phyloP scores from a whole-genome alignment of 2,888 invertebrate genomes.

The Aplocera efformata region DNA sequence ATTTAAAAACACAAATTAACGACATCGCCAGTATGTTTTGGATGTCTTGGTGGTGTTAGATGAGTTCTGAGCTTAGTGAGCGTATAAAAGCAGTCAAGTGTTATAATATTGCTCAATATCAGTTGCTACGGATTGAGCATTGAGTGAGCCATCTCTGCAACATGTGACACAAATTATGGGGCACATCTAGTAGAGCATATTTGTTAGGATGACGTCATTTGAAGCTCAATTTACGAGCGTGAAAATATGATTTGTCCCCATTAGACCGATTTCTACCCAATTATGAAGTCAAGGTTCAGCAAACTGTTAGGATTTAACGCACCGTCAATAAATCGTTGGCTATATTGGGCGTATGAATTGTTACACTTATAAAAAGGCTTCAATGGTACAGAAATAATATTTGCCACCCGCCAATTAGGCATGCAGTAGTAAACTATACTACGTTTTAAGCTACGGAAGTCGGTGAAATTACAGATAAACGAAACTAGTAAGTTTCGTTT shows the following conservation, averaged over 20 bases:
- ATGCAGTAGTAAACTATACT: too few species aligned
- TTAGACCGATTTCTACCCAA: slow-evolving; percentile 20
- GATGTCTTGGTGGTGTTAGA: too few species aligned
- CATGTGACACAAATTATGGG: slow-evolving; percentile 11
- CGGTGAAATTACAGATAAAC: too few species aligned
- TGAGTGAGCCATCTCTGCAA: slow-evolving; percentile 18
- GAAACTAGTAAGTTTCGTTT: too few species aligned
- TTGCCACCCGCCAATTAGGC: too few species aligned
- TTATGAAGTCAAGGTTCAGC: slow-evolving; percentile 20
- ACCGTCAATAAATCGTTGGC: slow-evolving; percentile 1
- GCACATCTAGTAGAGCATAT: slow-evolving; percentile 24
- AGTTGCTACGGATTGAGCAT: neutral
- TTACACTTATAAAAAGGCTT: too few species aligned
- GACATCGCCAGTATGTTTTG: too few species aligned
- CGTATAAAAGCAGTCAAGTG: too few species aligned
- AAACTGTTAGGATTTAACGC: slow-evolving; percentile 13
- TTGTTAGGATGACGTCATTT: slow-evolving; percentile 27
- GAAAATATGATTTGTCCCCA: slow-evolving; percentile 26
- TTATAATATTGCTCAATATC: neutral
- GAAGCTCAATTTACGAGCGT: slow-evolving; percentile 21
- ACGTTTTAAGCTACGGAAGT: too few species aligned
- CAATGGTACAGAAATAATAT: too few species aligned
- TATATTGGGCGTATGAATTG: slow-evolving; percentile 2
- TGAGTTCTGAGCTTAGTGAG: too few species aligned
- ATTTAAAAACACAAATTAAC: too few species aligned